Percentiles rank a stretch among this genome's conserved stretches.
phyloP scores from a whole-genome alignment of 2,797 vertebrate genomes.

The Rhinella marina region DNA sequence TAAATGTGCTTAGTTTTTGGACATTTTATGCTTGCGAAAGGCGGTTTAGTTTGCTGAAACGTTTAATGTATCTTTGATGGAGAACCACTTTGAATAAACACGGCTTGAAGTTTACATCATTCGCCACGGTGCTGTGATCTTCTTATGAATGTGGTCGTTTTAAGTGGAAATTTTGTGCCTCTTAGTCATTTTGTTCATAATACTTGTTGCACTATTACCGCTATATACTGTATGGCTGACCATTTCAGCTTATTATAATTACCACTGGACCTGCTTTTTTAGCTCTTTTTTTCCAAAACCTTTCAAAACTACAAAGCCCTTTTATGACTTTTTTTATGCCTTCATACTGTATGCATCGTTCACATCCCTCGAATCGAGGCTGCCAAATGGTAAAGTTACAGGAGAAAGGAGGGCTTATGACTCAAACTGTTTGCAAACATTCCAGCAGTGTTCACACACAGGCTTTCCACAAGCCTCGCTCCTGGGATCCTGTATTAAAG shows the following conservation, averaged over 20 bases:
- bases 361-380: not conserved
- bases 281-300: not conserved
- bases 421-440: conserved; percentile 52
- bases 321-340: not conserved
- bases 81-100: no score
- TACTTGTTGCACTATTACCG: not conserved
- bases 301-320: not conserved
- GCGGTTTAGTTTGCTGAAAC: no score
- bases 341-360: not conserved
- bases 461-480: conserved; percentile 51
- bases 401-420: conserved; percentile 34
- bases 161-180: no score
- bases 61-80: no score
- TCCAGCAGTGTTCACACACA: conserved; percentile 54
- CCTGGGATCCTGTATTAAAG: conserved; percentile 56
- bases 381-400: conserved; percentile 24
- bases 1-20: no score
- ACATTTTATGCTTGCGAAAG: no score
- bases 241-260: not conserved
- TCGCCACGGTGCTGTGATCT: no score
- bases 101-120: no score
- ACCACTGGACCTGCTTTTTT: not conserved
- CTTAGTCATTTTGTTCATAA: no score
- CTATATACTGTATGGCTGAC: not conserved
- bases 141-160: no score